phyloP scores from a whole-genome alignment of 2,113 vertebrate species.

The Tonatia bakeri region DNA sequence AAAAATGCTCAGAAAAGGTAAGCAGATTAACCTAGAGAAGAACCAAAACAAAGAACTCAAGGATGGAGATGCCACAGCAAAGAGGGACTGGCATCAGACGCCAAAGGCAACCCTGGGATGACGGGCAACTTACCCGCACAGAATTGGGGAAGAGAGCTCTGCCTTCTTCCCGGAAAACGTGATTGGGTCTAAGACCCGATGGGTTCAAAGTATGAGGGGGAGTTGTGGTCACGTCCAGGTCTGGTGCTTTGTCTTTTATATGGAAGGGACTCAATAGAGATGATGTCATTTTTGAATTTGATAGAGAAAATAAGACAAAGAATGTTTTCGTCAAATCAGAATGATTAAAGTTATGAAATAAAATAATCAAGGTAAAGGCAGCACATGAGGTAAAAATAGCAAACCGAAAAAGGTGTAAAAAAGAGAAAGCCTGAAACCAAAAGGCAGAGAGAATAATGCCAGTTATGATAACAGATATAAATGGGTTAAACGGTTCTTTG shows the following conservation, averaged over 20 bases:
- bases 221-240: neutral
- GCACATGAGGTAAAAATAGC: neutral
- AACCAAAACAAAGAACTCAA: neutral
- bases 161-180: neutral
- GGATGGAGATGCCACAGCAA: neutral
- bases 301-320: constrained; percentile 8
- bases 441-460: neutral
- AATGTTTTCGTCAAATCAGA: constrained; percentile 7
- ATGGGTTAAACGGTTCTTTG: neutral
- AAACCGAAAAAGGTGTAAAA: neutral
- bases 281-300: constrained; percentile 21
- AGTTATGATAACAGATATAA: neutral
- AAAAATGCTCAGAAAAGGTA: constrained; percentile 40
- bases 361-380: neutral
- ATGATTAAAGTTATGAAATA: neutral
- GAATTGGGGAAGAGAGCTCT: neutral
- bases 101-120: neutral
- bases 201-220: neutral
- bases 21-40: neutral
- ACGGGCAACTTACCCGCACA: neutral
- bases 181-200: neutral
- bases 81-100: neutral
- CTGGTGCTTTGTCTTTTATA: neutral
- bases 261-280: neutral
- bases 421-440: neutral